A percentile compares a stretch with the other conserved stretches of the same genome.
Conservation (phyloP, 2,888 invertebrate species). For the Himalopsyche anomala region DNA sequence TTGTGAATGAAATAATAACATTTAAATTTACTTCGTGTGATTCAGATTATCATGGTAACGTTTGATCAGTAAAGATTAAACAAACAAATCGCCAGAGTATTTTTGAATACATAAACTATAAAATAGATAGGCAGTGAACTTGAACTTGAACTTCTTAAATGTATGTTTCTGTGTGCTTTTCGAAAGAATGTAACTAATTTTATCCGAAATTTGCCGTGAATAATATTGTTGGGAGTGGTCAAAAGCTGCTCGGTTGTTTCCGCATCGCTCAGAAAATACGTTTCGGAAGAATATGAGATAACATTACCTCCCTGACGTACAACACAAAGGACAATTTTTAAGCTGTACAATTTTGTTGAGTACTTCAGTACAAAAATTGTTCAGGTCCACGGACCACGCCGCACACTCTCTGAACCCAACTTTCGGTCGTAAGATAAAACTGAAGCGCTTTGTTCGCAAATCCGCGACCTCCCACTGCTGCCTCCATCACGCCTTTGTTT, state of each 20-base stretch:
- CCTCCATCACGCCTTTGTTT: background rate
- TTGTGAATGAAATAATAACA: too few relatives aligned
- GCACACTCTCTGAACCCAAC: conserved; percentile 7
- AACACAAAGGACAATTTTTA: conserved; percentile 20
- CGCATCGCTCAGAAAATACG: conserved; percentile 7
- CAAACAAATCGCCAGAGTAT: too few relatives aligned
- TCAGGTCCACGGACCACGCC: conserved; percentile 3
- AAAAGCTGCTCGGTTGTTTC: background rate
- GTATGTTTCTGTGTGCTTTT: too few relatives aligned
- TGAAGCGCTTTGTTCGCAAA: conserved; percentile 34
- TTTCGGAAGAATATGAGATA: background rate
- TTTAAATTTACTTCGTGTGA: too few relatives aligned
- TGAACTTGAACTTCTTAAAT: too few relatives aligned
- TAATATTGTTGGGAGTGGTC: background rate
- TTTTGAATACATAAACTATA: too few relatives aligned
- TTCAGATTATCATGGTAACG: too few relatives aligned
- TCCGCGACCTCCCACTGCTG: background rate
- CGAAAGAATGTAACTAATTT: too few relatives aligned
- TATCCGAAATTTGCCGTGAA: too few relatives aligned
- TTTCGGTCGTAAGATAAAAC: conserved; percentile 29
- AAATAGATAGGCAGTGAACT: too few relatives aligned
- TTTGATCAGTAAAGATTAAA: too few relatives aligned
- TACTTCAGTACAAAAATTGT: background rate
- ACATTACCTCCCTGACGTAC: background rate
- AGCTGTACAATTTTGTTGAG: conserved; percentile 26